phyloP scores from a whole-genome alignment of 2,797 vertebrate species.

The Neosalanx taihuensis region DNA sequence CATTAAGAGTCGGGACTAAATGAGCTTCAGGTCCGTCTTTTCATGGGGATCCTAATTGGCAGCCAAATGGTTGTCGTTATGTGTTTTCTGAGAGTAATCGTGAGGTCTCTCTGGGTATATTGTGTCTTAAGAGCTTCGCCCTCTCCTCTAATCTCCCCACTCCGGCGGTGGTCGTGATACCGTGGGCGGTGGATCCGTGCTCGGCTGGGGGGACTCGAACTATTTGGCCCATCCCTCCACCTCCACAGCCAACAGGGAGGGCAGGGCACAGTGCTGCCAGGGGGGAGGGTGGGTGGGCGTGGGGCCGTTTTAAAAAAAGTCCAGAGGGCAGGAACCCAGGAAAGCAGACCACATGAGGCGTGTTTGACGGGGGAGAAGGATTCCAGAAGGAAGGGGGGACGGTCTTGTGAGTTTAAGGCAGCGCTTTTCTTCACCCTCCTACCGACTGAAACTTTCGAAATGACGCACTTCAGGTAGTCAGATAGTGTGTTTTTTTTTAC shows the following conservation, averaged over 20 bases:
- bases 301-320: conserved; percentile 19
- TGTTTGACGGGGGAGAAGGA: conserved; percentile 14
- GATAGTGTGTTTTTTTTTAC: background rate
- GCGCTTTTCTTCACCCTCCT: conserved; percentile 2
- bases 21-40: too few relatives aligned
- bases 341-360: too few relatives aligned
- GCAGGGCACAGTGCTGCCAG: conserved; percentile 39
- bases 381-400: conserved; percentile 24
- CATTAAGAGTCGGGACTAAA: too few relatives aligned
- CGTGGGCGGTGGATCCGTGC: conserved; percentile 21
- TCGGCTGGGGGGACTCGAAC: conserved; percentile 1
- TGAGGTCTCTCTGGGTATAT: conserved; percentile 22
- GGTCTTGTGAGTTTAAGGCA: background rate
- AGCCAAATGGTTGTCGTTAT: too few relatives aligned
- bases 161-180: conserved; percentile 43
- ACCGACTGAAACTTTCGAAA: conserved; percentile 1
- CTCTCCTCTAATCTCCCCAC: conserved; percentile 1
- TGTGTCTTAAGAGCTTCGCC: conserved; percentile 18
- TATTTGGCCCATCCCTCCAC: background rate
- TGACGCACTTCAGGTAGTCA: background rate
- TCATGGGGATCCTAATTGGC: too few relatives aligned
- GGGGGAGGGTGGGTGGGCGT: conserved; percentile 19
- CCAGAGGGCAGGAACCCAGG: conserved; percentile 33
- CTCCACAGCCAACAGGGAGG: conserved; percentile 30
- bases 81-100: conserved; percentile 14